Evolutionary conservation across 2,888 invertebrate genomes (phyloP), one percentile per base, ranked within the genome.

Genomic region (Ypsolopha scabrella): DNA sequence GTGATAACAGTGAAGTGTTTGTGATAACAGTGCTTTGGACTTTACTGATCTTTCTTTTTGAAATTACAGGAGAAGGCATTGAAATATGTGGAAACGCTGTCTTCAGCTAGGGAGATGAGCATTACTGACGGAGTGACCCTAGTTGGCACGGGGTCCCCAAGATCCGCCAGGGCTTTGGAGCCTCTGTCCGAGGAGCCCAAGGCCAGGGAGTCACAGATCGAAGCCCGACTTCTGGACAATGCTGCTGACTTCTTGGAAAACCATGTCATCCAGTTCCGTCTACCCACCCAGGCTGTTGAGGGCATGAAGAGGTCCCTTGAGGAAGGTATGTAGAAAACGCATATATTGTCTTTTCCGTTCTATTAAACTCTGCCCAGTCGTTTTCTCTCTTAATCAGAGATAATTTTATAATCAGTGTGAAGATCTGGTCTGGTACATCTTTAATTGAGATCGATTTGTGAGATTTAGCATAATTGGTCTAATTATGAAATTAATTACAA

Each of bases 191-290:
- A 90, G 44, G 93, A 94, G 63, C 88, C 90, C 39, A 90, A 91
- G 65, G 92, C 91, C 44, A 89, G 92, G 54, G 93, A 94, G 75
- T 88, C 90, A 45, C 91, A 91, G 60, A 87, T 94, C n/a, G 93
- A 94, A 64, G 87, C 90, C 14, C 88, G 93, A 57, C 86, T 95
- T 56, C 87, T 93, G 52, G 94, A 95, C 66, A 90, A 91, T 57
- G 88, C 94, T 51, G 90, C 92, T 59, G 90, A 92, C 60, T 94
- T 94, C 87, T 82, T 95, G 60, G 91, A 92, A 62, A 91, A 92
- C 57, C 94, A 94, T 74, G 93, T 93, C 37, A 88, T 95, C 58
- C 94, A 95, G 75, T 90, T 95, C 70, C 93, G 92, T 70, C 85
- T 95, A 45, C 94, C 94, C 38, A 90, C 90, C 55, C 89, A 91